phyloP scores from a whole-genome alignment of 1,140 invertebrate genomes.

The Platorchestia sp. region DNA sequence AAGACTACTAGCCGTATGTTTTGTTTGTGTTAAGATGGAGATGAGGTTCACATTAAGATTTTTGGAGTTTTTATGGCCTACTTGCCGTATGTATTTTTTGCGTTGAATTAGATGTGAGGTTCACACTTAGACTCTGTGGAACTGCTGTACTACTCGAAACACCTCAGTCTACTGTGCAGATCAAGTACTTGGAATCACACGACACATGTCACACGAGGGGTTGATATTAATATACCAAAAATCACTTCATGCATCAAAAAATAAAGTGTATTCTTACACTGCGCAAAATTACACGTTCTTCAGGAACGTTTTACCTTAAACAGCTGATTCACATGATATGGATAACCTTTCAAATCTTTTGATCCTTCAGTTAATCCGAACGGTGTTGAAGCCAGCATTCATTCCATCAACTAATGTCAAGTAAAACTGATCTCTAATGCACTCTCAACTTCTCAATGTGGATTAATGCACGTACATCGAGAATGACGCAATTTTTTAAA shows the following conservation, averaged over 20 bases:
- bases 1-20: too few species aligned
- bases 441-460: neutral
- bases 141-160: neutral
- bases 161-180: neutral
- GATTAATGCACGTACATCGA: neutral
- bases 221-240: neutral
- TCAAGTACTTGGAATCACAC: neutral
- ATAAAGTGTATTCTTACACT: neutral
- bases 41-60: neutral
- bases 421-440: too few species aligned
- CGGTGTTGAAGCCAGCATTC: too few species aligned
- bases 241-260: neutral
- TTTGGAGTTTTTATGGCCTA: too few species aligned
- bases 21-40: too few species aligned
- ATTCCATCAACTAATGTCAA: too few species aligned
- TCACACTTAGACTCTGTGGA: neutral
- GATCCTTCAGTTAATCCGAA: too few species aligned
- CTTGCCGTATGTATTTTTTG: too few species aligned
- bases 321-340: too few species aligned
- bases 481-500: neutral
- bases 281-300: neutral
- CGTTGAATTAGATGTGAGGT: neutral
- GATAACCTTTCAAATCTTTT: too few species aligned
- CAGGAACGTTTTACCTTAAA: neutral
- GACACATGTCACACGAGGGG: neutral